Evolutionary conservation across 2,113 vertebrate genomes (phyloP).

Genomic region (Microcebus jonahi): DNA sequence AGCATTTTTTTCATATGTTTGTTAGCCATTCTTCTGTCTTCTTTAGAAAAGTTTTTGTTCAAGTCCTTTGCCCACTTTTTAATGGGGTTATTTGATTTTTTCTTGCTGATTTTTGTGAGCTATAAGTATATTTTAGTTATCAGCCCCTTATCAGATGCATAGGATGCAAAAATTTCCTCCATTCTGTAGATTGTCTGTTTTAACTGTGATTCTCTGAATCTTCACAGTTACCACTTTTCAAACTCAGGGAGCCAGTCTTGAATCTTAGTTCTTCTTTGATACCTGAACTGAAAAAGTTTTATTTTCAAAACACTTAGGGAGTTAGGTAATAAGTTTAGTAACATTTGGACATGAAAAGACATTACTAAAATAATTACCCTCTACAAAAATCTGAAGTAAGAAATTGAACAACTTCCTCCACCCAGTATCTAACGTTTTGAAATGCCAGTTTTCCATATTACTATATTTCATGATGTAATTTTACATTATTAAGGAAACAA

Average conservation of each 20-base stretch:
- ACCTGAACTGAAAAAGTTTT: not conserved
- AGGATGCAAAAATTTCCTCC: no score
- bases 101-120: no score
- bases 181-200: not conserved
- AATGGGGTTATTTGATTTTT: no score
- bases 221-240: not conserved
- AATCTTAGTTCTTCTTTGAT: not conserved
- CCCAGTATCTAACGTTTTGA: not conserved
- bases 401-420: not conserved
- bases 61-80: no score
- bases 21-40: no score
- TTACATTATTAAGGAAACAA: not conserved
- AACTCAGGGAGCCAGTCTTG: not conserved
- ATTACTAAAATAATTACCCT: not conserved
- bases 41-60: no score
- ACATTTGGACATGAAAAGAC: not conserved
- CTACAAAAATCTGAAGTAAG: not conserved
- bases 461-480: not conserved
- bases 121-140: no score
- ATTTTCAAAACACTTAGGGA: constrained; percentile 9
- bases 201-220: not conserved
- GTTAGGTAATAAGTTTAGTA: not conserved
- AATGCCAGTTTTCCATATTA: not conserved
- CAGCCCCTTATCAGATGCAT: no score
- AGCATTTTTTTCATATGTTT: no score